Conservation (phyloP, 1,140 invertebrate genomes). For the Orchestia grillus region DNA sequence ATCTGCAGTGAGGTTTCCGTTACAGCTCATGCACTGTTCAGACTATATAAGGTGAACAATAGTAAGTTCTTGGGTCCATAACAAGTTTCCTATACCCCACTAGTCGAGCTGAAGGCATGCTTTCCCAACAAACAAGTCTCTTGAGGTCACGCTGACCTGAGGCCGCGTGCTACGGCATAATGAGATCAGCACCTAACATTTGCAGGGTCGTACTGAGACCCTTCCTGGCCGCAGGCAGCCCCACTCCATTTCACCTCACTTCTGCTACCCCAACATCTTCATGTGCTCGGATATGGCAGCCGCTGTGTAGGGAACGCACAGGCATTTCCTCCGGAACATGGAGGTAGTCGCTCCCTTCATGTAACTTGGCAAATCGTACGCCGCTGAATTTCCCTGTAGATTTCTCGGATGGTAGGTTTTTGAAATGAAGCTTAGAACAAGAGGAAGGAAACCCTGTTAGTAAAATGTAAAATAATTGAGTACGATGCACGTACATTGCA, state of each 20-base stretch:
- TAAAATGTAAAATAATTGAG: not conserved
- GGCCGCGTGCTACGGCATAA: conserved; percentile 23
- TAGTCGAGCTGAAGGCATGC: not conserved
- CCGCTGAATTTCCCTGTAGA: not conserved
- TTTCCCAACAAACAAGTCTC: conserved; percentile 28
- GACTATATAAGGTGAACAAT: not conserved
- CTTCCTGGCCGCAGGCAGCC: not conserved
- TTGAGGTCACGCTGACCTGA: conserved; percentile 7
- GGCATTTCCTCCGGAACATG: not conserved
- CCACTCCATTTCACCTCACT: not conserved
- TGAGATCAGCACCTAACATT: conserved; percentile 17
- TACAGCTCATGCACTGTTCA: not conserved
- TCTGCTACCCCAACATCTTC: not conserved
- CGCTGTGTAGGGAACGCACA: not conserved
- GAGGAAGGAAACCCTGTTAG: not conserved
- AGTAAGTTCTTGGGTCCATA: not conserved
- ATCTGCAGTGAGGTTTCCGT: not conserved
- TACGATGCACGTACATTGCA: not conserved
- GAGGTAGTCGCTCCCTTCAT: not conserved
- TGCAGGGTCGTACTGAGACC: not conserved
- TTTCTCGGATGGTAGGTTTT: no score
- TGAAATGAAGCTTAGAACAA: not conserved
- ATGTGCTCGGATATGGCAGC: not conserved
- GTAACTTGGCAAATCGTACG: not conserved
- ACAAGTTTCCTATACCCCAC: not conserved